Evolutionary conservation across 2,888 invertebrate species (phyloP).

Genomic region (Cantharis flavilabris): DNA sequence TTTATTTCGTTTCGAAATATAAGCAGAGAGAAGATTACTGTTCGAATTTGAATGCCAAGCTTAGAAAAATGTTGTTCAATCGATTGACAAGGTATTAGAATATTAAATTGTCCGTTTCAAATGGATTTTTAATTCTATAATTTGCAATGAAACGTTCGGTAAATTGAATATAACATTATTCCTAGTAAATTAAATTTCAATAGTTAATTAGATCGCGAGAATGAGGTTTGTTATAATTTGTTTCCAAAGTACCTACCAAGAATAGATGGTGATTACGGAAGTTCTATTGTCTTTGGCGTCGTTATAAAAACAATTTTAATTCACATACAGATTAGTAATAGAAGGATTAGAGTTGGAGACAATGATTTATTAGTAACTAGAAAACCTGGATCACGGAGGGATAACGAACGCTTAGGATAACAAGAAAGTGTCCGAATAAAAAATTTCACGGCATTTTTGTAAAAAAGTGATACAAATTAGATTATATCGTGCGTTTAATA

Average conservation of each 20-base stretch:
- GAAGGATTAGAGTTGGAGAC: background rate
- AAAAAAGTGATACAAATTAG: background rate
- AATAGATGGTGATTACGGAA: background rate
- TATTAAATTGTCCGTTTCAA: background rate
- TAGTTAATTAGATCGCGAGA: constrained; percentile 22
- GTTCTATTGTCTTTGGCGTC: background rate
- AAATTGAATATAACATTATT: background rate
- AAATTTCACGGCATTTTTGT: background rate
- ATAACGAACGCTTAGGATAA: background rate
- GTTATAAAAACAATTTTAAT: background rate
- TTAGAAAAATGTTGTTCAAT: background rate
- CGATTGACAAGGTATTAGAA: background rate
- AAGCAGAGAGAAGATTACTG: too few relatives aligned
- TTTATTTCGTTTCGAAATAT: too few relatives aligned
- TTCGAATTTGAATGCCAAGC: background rate
- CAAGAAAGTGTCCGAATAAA: background rate
- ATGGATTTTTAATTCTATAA: background rate
- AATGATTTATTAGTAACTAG: background rate
- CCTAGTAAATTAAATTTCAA: background rate
- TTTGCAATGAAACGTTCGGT: background rate
- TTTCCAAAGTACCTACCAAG: background rate
- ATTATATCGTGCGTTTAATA: constrained; percentile 3
- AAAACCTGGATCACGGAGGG: background rate
- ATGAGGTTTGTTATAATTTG: constrained; percentile 12
- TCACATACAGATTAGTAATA: background rate